Evolutionary conservation across 2,797 vertebrate species (phyloP).

Genomic region (Mionectes olivaceus): DNA sequence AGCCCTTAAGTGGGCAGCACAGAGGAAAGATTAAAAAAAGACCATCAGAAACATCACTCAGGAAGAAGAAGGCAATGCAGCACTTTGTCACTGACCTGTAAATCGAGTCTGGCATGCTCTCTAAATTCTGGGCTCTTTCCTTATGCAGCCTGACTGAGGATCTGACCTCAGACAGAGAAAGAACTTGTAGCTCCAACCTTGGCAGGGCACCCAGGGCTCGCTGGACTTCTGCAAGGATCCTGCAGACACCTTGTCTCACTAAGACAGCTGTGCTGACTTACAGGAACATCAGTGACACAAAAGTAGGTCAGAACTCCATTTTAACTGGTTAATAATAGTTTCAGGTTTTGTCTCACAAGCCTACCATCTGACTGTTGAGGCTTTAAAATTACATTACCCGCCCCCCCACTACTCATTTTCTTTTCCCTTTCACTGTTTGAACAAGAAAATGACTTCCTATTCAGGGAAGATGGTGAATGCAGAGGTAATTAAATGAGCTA

Average conservation of each 20-base stretch:
- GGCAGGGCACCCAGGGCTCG: not conserved
- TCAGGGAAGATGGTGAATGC: not conserved
- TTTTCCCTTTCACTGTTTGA: constrained; percentile 1
- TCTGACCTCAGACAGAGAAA: not conserved
- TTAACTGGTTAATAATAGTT: not conserved
- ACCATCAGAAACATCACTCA: not conserved
- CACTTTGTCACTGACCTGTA: not conserved
- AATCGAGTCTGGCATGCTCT: not conserved
- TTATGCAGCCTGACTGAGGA: not conserved
- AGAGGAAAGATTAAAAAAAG: not conserved
- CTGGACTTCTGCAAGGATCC: not conserved
- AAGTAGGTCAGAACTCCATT: constrained; percentile 1
- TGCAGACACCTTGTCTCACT: not conserved
- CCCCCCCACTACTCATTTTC: not conserved
- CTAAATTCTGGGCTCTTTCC: not conserved
- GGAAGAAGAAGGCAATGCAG: not conserved
- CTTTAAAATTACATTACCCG: not conserved
- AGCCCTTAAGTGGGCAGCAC: not conserved
- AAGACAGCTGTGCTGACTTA: not conserved
- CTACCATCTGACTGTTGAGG: not conserved
- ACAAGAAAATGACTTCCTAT: constrained; percentile 20
- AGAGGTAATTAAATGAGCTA: constrained; percentile 4
- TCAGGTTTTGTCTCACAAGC: not conserved
- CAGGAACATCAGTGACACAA: not conserved
- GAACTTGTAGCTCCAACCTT: not conserved